Conservation (phyloP, 2,113 vertebrate genomes). For the Pollimyrus isidori region DNA sequence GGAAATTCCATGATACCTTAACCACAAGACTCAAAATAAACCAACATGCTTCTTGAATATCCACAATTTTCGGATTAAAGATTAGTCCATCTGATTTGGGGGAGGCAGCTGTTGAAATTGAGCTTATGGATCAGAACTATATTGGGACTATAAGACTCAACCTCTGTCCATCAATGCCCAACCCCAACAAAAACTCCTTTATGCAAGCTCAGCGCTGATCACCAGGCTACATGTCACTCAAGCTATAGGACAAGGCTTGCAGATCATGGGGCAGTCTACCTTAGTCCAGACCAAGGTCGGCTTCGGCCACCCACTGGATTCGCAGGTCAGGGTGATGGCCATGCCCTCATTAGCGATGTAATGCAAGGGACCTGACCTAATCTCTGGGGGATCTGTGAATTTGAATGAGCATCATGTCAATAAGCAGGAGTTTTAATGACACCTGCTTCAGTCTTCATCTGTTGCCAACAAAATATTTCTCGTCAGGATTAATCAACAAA, state of each 20-base stretch:
- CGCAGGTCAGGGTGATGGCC: slow-evolving; percentile 63
- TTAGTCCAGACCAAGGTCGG: slow-evolving; percentile 55
- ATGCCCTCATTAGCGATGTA: slow-evolving; percentile 68
- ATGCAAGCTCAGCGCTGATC: slow-evolving; percentile 8
- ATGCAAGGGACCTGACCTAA: slow-evolving; percentile 63
- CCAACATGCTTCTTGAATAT: neutral
- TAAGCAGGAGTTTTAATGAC: neutral
- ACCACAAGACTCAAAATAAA: slow-evolving; percentile 9
- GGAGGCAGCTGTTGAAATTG: slow-evolving; percentile 20
- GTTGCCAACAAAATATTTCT: neutral
- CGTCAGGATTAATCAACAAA: neutral
- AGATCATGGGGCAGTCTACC: neutral
- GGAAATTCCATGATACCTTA: slow-evolving; percentile 14
- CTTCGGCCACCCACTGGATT: slow-evolving; percentile 63
- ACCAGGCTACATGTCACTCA: neutral
- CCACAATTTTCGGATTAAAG: neutral
- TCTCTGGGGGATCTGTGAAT: slow-evolving; percentile 77
- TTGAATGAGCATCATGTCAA: slow-evolving; percentile 41
- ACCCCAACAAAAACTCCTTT: slow-evolving; percentile 14
- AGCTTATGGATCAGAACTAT: neutral
- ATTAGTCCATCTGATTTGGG: slow-evolving; percentile 18
- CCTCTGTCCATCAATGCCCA: neutral
- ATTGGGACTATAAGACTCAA: neutral
- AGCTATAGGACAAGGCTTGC: neutral
- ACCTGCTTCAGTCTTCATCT: neutral